Percentiles rank a stretch among this genome's conserved stretches.
Evolutionary conservation across 1,140 invertebrate genomes (phyloP).

Genomic region (Schlechtendalia chinensis): DNA sequence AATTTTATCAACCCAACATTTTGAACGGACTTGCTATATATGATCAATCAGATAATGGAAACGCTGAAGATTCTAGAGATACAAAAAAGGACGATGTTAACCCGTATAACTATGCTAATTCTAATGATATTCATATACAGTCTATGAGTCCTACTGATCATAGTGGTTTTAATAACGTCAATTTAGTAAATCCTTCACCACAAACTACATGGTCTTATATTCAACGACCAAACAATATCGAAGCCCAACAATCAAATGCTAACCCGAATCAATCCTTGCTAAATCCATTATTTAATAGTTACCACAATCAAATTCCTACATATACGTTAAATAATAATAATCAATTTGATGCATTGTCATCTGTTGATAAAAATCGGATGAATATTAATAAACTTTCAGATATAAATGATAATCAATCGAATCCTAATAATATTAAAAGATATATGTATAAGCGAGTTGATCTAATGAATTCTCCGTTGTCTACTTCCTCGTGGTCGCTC

Average conservation of each 20-base stretch:
- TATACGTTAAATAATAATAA: not conserved
- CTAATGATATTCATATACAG: not conserved
- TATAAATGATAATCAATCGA: not conserved
- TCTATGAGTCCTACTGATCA: not conserved
- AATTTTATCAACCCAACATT: not conserved
- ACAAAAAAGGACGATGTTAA: not conserved
- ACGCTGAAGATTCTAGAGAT: not conserved
- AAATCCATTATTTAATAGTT: not conserved
- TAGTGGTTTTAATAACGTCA: not conserved
- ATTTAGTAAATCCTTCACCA: not conserved
- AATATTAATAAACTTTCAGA: not conserved
- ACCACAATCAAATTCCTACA: not conserved
- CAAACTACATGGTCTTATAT: not conserved
- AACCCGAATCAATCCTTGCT: not conserved
- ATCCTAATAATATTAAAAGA: not conserved
- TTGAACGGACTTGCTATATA: not conserved
- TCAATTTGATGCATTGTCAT: not conserved
- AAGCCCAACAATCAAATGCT: not conserved
- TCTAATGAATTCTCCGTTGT: not conserved
- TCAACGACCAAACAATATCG: not conserved
- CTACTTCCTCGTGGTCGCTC: not conserved
- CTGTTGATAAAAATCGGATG: not conserved
- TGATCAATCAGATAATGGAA: not conserved
- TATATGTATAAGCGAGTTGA: constrained; percentile 1
- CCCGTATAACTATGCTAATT: not conserved